Evolutionary conservation across 2,797 vertebrate species (phyloP).

Genomic region (Myripristis murdjan): DNA sequence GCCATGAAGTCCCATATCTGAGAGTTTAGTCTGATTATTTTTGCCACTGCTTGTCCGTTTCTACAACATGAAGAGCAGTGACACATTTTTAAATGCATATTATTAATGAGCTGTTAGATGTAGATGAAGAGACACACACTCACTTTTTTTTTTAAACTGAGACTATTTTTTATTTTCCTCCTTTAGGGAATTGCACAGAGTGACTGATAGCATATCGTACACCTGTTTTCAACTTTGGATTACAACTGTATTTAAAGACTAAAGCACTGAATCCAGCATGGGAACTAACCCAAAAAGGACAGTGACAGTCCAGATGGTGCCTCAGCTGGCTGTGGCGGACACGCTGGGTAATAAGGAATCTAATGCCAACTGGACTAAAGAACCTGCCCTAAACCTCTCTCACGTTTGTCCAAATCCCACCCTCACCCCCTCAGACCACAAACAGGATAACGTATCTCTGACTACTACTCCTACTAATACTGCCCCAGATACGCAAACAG

Average conservation of each 20-base stretch:
- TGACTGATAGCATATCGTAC: constrained; percentile 28
- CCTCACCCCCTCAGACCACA: constrained; percentile 30
- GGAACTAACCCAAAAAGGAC: constrained; percentile 93
- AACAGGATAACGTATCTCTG: constrained; percentile 64
- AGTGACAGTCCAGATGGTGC: constrained; percentile 87
- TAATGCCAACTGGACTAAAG: constrained; percentile 78
- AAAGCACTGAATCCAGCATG: constrained; percentile 83
- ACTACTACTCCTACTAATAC: constrained; percentile 56
- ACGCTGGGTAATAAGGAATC: constrained; percentile 79
- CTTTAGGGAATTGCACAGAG: constrained; percentile 61
- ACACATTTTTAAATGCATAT: constrained; percentile 7
- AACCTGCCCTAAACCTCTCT: constrained; percentile 72
- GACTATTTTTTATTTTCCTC: constrained; percentile 58
- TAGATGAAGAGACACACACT: constrained; percentile 5
- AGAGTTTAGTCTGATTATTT: constrained; percentile 18
- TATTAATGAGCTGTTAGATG: neutral
- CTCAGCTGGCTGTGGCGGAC: constrained; percentile 84
- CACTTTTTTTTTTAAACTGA: constrained; percentile 22
- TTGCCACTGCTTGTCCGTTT: neutral
- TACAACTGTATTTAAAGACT: constrained; percentile 61
- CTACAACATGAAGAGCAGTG: neutral
- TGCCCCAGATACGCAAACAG: constrained; percentile 39
- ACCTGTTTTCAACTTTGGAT: constrained; percentile 69
- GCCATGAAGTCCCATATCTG: neutral
- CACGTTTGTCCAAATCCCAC: constrained; percentile 80